Conservation (phyloP, 2,888 invertebrate species). For the Rhagium mordax region DNA sequence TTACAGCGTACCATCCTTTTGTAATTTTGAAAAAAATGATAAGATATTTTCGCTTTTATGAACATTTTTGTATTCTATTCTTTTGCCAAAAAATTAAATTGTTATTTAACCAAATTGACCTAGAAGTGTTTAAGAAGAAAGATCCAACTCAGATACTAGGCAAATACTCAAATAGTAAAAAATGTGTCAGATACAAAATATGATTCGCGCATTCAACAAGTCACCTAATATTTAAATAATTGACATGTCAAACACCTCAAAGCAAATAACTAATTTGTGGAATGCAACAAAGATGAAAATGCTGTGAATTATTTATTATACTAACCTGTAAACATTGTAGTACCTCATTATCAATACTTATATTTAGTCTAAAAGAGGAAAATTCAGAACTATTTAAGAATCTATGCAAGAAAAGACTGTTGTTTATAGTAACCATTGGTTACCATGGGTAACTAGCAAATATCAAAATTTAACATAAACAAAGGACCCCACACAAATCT, state of each 20-base stretch:
- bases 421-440: slow-evolving; percentile 1
- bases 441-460: not conserved
- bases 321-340: slow-evolving; percentile 15
- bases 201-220: not conserved
- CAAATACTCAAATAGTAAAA: too few relatives aligned
- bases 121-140: too few relatives aligned
- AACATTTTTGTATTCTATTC: too few relatives aligned
- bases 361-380: not conserved
- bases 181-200: not conserved
- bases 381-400: not conserved
- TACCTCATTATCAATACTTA: slow-evolving; percentile 1
- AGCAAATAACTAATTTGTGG: not conserved
- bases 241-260: not conserved
- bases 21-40: too few relatives aligned
- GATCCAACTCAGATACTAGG: too few relatives aligned
- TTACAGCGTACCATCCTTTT: too few relatives aligned
- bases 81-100: too few relatives aligned
- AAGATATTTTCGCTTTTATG: too few relatives aligned
- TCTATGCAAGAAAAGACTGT: not conserved
- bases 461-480: not conserved
- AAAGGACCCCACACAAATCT: too few relatives aligned
- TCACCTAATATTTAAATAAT: not conserved
- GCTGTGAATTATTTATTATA: not conserved
- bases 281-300: not conserved
- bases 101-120: too few relatives aligned